These are phyloP conservation scores for Myotis brandtii DNA, from an alignment of 2,113 vertebrate genomes.

Conservation along the genomic window DNA sequence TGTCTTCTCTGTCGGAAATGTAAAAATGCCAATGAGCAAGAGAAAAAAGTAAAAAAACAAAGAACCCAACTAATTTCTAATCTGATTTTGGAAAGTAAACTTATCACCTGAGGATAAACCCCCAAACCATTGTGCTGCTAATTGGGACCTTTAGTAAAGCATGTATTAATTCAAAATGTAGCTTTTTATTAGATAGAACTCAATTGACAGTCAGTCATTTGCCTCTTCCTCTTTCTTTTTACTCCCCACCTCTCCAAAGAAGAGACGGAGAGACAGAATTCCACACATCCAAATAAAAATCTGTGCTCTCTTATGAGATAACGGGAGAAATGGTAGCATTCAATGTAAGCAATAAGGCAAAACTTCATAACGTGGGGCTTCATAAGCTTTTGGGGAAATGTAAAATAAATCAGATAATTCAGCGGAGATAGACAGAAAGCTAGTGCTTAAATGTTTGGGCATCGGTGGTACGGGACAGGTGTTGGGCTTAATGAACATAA, in stretches of 20 bases:
- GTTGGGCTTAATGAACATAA: neutral
- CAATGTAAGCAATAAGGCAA: neutral
- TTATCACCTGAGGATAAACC: slow-evolving; percentile 16
- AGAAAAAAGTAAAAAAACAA: slow-evolving; percentile 48
- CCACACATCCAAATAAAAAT: neutral
- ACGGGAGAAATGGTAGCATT: neutral
- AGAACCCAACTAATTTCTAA: slow-evolving; percentile 17
- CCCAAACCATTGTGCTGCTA: slow-evolving; percentile 6
- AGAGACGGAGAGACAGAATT: neutral
- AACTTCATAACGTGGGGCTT: neutral
- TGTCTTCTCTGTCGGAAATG: neutral
- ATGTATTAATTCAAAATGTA: slow-evolving; percentile 13
- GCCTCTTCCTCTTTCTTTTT: neutral
- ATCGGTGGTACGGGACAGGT: neutral
- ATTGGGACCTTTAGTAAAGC: slow-evolving; percentile 30
- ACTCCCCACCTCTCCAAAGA: neutral
- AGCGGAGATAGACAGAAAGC: neutral
- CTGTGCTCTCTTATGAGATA: neutral
- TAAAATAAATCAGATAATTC: neutral
- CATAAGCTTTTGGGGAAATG: neutral
- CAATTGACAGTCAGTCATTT: neutral
- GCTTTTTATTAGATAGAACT: neutral
- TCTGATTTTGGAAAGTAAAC: slow-evolving; percentile 47
- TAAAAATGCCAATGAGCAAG: slow-evolving; percentile 25
- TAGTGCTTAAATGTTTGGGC: neutral